Percentiles rank a stretch among this genome's conserved stretches.
These are phyloP conservation scores for Myopa testacea DNA, from an alignment of 2,888 invertebrate genomes.

Conservation along the genomic window DNA sequence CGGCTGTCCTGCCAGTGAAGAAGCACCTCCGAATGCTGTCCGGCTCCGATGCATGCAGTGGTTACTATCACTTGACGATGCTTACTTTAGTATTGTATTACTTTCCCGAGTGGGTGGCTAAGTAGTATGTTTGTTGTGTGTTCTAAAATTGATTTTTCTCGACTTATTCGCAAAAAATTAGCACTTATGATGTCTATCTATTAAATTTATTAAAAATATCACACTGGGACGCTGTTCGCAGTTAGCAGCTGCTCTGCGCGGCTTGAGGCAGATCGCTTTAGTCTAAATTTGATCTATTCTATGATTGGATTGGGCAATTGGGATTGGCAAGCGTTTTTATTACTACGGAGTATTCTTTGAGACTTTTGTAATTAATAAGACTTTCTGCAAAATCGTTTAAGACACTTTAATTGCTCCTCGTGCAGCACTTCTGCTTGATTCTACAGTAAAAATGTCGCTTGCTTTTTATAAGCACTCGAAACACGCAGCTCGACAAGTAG, in stretches of 20 bases:
- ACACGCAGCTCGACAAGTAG: too few relatives aligned
- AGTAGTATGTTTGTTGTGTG: too few relatives aligned
- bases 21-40: too few relatives aligned
- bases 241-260: background rate
- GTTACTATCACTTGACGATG: too few relatives aligned
- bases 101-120: too few relatives aligned
- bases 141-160: too few relatives aligned
- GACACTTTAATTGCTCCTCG: constrained; percentile 59
- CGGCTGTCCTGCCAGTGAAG: too few relatives aligned
- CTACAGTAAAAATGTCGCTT: constrained; percentile 11
- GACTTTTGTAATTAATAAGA: constrained; percentile 39
- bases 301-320: constrained; percentile 36
- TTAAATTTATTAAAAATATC: constrained; percentile 60
- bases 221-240: constrained; percentile 49
- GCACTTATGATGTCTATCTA: too few relatives aligned
- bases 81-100: too few relatives aligned
- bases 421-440: constrained; percentile 49
- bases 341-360: constrained; percentile 36
- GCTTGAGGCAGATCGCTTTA: background rate
- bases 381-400: constrained; percentile 48
- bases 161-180: too few relatives aligned
- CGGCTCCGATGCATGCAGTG: too few relatives aligned
- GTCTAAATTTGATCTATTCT: constrained; percentile 20
- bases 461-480: background rate
- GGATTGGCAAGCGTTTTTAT: constrained; percentile 52